These are phyloP conservation scores for Gyps fulvus DNA, from an alignment of 2,113 vertebrate genomes.

Conservation along the genomic window DNA sequence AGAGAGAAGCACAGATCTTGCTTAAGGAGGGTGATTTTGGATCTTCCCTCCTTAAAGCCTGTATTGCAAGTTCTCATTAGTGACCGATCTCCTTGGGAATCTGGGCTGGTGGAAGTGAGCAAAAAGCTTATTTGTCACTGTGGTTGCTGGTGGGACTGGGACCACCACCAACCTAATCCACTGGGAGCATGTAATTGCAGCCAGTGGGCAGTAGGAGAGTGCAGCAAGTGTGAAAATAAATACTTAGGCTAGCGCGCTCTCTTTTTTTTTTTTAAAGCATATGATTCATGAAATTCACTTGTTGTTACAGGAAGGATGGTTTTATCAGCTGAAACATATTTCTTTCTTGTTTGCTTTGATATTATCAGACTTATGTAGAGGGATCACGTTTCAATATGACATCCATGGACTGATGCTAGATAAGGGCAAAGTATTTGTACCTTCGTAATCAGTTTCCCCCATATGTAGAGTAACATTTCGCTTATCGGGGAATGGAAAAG, in stretches of 20 bases:
- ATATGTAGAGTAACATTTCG: slow-evolving; percentile 14
- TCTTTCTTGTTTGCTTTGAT: slow-evolving; percentile 47
- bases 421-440: slow-evolving; percentile 28
- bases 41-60: not conserved
- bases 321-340: slow-evolving; percentile 33
- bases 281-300: not conserved
- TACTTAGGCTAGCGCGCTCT: not conserved
- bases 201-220: not conserved
- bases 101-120: not conserved
- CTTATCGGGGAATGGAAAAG: not conserved
- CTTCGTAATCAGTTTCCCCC: not conserved
- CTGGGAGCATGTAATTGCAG: not conserved
- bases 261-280: not conserved
- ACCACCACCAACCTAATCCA: not conserved
- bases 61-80: not conserved
- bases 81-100: not conserved
- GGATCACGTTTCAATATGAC: slow-evolving; percentile 1
- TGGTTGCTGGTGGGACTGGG: not conserved
- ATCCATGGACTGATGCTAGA: slow-evolving; percentile 12
- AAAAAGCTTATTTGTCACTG: not conserved
- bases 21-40: not conserved
- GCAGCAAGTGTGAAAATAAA: not conserved
- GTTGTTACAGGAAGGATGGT: not conserved
- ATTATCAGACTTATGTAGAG: not conserved
- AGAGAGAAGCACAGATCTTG: not conserved